These are phyloP conservation scores for Polietes domitor DNA, from an alignment of 2,888 invertebrate genomes.

Conservation along the genomic window DNA sequence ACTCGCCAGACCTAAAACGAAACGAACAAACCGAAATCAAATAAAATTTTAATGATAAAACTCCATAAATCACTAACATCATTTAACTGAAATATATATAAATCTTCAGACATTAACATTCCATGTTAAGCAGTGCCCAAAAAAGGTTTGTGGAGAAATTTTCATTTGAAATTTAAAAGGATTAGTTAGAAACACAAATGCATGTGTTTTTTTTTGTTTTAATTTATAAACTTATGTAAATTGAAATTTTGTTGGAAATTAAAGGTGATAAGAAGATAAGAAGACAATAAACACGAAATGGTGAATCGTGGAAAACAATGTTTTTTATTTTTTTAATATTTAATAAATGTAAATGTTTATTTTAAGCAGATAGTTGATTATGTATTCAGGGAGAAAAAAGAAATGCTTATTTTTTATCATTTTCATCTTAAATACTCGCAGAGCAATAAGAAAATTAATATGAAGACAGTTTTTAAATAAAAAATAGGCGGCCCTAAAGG, in stretches of 20 bases:
- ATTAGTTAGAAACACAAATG: background rate
- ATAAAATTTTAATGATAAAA: conserved; percentile 20
- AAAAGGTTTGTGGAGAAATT: background rate
- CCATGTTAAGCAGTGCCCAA: background rate
- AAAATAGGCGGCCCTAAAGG: background rate
- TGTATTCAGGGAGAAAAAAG: background rate
- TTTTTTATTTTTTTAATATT: too few species aligned
- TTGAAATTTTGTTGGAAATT: conserved; percentile 12
- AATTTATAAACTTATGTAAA: conserved; percentile 22
- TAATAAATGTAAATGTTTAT: background rate
- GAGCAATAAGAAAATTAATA: conserved; percentile 7
- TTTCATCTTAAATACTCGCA: conserved; percentile 5
- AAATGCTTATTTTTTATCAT: conserved; percentile 3
- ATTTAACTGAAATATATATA: background rate
- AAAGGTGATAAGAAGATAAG: conserved; percentile 32
- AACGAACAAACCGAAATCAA: background rate
- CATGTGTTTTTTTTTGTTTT: background rate
- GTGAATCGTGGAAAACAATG: background rate
- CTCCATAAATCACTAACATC: background rate
- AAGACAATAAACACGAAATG: background rate
- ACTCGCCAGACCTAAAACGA: conserved; percentile 33
- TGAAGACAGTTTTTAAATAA: background rate
- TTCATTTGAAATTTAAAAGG: conserved; percentile 30
- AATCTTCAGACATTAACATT: conserved; percentile 5
- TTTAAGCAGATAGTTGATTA: background rate